phyloP scores from a whole-genome alignment of 1,140 invertebrate species.

The Calycopis cecrops region DNA sequence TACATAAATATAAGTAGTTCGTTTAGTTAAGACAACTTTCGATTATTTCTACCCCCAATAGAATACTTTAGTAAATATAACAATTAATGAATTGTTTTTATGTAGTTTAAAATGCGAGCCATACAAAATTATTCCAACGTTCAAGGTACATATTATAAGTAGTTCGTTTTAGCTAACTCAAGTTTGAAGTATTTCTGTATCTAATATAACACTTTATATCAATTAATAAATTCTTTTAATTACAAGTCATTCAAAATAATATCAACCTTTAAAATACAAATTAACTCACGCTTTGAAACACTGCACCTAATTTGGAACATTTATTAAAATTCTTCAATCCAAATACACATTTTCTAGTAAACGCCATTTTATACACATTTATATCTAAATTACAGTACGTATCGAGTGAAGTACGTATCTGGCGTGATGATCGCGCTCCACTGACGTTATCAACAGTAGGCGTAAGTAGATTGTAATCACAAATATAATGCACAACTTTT shows the following conservation, averaged over 20 bases:
- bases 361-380: conserved; percentile 6
- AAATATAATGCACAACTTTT: not conserved
- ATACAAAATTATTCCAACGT: no score
- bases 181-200: no score
- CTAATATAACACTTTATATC: not conserved
- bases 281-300: conserved; percentile 2
- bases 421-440: not conserved
- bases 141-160: no score
- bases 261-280: not conserved
- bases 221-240: not conserved
- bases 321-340: conserved; percentile 1
- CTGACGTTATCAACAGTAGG: no score
- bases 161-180: no score
- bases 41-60: no score
- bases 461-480: not conserved
- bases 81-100: no score
- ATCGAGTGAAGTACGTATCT: not conserved
- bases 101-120: no score
- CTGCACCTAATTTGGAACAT: not conserved
- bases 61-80: no score
- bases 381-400: no score
- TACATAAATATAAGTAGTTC: no score
- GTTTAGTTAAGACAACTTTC: no score
- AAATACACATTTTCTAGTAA: conserved; percentile 5
- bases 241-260: not conserved